phyloP scores from a whole-genome alignment of 2,797 vertebrate genomes.

The Crypturellus tataupa region DNA sequence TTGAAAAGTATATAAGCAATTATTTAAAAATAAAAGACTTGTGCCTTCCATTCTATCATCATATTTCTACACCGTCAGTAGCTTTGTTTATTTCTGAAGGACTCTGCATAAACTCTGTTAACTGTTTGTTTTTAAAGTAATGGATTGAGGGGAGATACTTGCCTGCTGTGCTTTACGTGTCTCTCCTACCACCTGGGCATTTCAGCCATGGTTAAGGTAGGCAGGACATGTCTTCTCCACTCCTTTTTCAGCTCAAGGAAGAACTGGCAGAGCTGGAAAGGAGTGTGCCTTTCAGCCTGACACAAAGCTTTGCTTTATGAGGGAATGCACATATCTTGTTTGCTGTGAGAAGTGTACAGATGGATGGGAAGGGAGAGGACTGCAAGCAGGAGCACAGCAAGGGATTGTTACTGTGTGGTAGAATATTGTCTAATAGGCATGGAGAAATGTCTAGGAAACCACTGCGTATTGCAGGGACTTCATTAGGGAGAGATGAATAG shows the following conservation, averaged over 20 bases:
- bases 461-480: not conserved
- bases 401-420: not conserved
- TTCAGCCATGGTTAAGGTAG: not conserved
- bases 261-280: not conserved
- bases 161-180: not conserved
- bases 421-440: not conserved
- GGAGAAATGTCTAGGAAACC: not conserved
- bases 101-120: not conserved
- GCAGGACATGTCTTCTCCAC: not conserved
- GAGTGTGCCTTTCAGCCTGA: not conserved
- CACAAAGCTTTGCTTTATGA: not conserved
- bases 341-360: not conserved
- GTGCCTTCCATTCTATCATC: not conserved
- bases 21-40: not conserved
- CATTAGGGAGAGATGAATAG: not conserved
- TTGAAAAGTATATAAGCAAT: not conserved
- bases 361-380: not conserved
- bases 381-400: not conserved
- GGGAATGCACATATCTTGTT: not conserved
- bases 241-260: not conserved
- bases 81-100: not conserved
- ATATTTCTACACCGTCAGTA: not conserved
- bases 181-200: not conserved
- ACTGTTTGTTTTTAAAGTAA: not conserved
- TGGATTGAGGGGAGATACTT: not conserved